Evolutionary conservation across 2,888 invertebrate species (phyloP), one percentile per base, ranked within the genome.

Genomic region (Andrena haemorrhoa): DNA sequence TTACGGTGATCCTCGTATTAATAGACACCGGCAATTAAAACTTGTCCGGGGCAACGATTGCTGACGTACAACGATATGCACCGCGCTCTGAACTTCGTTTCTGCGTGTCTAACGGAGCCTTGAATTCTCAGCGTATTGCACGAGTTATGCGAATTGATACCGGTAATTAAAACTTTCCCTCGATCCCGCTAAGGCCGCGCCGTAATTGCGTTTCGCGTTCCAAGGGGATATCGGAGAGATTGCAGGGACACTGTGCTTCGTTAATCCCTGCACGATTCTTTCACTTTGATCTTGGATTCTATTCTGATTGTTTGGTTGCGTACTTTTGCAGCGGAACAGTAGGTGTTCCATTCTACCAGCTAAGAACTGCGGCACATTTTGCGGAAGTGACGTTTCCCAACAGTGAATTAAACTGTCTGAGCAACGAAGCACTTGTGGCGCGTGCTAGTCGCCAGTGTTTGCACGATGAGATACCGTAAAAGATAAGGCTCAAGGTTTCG

Each of bases 91-190:
- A 85, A 89, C 79, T 89, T 79, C 72, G 79, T 82, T 56, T 83
- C 79, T 41, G 63, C 77, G 70, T 78, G 83, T 87, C 86, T 81
- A 79, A 63, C 76, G 74, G 72, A 72, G 86, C 75, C 79, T 82
- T 74, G 83, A 83, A 79, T 82, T 69, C 82, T 75, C 73, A 65
- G 58, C 72, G 79, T 85, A 76, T 74, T 75, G 73, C 82, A 68
- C 61, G 82, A 79, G 83, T 86, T 87, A 86, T 85, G 85, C 85
- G 88, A 87, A 90, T 90, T 90, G 90, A 90, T 90, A 87, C 85
- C 81, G 71, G 84, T 81, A 88, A 89, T 90, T 86, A 88, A 90
- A 90, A 90, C 85, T 90, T 90, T 87, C 69, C 74, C 49, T 61
- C 82, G 75, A 85, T 84, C 85, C 85, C 79, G 76, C 65, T 71